Evolutionary conservation across 2,797 vertebrate species (phyloP), one percentile per base, ranked within the genome.

Genomic region (Rhabdomys pumilio): DNA sequence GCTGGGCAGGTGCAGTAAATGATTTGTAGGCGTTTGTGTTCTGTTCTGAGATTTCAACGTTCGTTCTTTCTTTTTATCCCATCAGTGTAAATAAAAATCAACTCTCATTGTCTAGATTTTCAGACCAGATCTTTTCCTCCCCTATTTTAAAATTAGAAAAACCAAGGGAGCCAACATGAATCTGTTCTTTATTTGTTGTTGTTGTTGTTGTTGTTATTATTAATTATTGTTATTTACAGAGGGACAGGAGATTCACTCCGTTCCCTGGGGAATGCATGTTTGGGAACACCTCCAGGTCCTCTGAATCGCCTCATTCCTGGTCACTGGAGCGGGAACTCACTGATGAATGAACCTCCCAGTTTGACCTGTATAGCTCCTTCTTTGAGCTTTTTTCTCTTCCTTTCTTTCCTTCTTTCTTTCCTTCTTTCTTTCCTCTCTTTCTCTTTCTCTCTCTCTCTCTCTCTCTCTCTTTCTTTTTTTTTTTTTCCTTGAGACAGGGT

Each of bases 21-120:
- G 84, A 57, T 0, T 86, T 38, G 67, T 89, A 38, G 17, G 7
- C 15, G 31, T 55, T 61, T 75, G 59, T 93, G 31, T 93, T 17
- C 38, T 59, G 63, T 47, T 55, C 29, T 89, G 91, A 86, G 57
- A 41, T 90, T 96, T 97, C 67, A 61, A 61, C 84, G 11, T 50
- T 50, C 84, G 11, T 50, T 50, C 50, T 50, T 26, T 73, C 76
- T 91, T 85, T 91, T 7, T 89, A 93, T 84, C 4, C 38, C 34
- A 34, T 72, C 82, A 81, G 34, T 87, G 1, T 91, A 90, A 87
- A 80, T 80, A 94, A 91, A 89, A 94, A 87, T 61, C 31, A 31
- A 44, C 82, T 10, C 11, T 80, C 1, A 13, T 29, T 85, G 65
- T 17, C 19, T 65, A 75, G 63, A 72, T 91, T 97, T 95, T 89